phyloP scores from a whole-genome alignment of 2,113 vertebrate genomes.

The Argyrosomus japonicus region DNA sequence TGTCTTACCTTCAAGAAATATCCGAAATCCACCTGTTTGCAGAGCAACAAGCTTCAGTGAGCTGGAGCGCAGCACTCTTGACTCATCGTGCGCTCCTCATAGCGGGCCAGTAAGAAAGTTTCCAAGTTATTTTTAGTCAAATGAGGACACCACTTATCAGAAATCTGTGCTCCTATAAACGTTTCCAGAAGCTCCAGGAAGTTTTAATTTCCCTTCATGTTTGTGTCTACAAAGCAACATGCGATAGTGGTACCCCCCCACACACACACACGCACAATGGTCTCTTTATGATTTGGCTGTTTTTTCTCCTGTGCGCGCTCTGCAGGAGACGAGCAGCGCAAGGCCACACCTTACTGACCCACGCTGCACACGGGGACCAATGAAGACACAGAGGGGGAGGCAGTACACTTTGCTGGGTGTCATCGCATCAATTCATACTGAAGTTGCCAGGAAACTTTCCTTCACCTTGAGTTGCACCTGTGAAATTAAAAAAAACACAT shows the following conservation, averaged over 20 bases:
- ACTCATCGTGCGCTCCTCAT: constrained; percentile 38
- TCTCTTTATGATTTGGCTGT: constrained; percentile 8
- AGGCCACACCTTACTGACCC: constrained; percentile 65
- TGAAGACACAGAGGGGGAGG: constrained; percentile 1
- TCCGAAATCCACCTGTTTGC: constrained; percentile 56
- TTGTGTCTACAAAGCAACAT: neutral
- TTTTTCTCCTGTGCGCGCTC: constrained; percentile 18
- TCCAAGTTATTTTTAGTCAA: constrained; percentile 65
- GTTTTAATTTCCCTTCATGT: neutral
- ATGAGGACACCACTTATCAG: constrained; percentile 32
- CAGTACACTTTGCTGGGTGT: neutral
- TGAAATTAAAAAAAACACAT: neutral
- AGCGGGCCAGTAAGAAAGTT: constrained; percentile 4
- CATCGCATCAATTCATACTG: neutral
- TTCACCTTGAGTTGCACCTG: constrained; percentile 5
- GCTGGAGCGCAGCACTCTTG: constrained; percentile 11
- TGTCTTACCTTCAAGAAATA: constrained; percentile 48
- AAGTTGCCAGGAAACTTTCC: constrained; percentile 3
- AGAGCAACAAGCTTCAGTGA: constrained; percentile 27
- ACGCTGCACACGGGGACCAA: constrained; percentile 36
- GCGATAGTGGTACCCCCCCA: neutral
- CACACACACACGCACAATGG: neutral
- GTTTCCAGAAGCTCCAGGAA: neutral
- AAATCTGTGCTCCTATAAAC: neutral
- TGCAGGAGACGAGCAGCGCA: constrained; percentile 19